Evolutionary conservation across 2,888 invertebrate species (phyloP).

Genomic region (Linnaemya tessellans): DNA sequence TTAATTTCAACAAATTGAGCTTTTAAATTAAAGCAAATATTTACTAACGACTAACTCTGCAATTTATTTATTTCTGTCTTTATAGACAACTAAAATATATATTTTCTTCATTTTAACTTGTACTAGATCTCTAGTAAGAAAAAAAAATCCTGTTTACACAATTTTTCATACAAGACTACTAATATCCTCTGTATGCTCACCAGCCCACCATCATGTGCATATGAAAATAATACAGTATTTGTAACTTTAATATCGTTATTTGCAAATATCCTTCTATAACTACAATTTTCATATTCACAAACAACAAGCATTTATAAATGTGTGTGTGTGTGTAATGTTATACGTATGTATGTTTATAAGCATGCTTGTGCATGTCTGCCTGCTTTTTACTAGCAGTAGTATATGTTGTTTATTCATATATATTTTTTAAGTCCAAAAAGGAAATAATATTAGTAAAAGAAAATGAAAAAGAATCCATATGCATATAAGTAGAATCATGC

Average conservation of each 20-base stretch:
- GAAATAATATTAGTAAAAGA: conserved; percentile 24
- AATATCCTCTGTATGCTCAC: background rate
- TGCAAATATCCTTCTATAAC: conserved; percentile 20
- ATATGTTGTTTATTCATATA: conserved; percentile 10
- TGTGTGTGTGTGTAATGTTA: background rate
- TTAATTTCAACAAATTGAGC: conserved; percentile 29
- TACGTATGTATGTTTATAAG: background rate
- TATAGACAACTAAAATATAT: conserved; percentile 3
- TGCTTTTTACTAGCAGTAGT: conserved; percentile 1
- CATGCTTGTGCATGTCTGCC: background rate
- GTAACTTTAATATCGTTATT: conserved; percentile 18
- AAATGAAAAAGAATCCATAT: conserved; percentile 39
- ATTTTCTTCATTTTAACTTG: conserved; percentile 9
- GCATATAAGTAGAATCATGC: conserved; percentile 62
- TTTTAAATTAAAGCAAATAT: conserved; percentile 30
- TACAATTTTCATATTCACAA: background rate
- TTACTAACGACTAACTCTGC: conserved; percentile 2
- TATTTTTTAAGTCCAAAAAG: conserved; percentile 6
- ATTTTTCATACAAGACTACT: background rate
- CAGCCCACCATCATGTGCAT: background rate
- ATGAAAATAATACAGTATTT: background rate
- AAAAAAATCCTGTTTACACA: background rate
- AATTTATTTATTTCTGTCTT: background rate
- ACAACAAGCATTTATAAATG: background rate
- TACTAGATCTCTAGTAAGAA: background rate